Conservation (phyloP, 2,113 vertebrate species). For the Boleophthalmus pectinirostris region DNA sequence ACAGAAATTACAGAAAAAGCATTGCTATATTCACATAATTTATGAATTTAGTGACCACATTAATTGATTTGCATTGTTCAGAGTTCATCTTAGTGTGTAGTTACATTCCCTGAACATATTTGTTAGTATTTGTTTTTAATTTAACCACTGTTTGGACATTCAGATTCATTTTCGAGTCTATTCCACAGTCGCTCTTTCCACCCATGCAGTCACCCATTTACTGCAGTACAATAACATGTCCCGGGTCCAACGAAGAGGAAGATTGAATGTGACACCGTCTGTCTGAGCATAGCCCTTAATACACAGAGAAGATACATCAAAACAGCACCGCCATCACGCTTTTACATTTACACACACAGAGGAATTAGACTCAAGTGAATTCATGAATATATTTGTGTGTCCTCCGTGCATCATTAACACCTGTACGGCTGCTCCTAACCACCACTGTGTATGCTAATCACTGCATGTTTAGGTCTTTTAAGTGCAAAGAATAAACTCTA, state of each 20-base stretch:
- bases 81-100: too few relatives aligned
- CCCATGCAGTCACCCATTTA: too few relatives aligned
- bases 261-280: conserved; percentile 53
- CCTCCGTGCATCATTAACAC: conserved; percentile 68
- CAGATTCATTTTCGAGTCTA: too few relatives aligned
- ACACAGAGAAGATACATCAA: conserved; percentile 43
- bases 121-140: too few relatives aligned
- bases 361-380: conserved; percentile 57
- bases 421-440: conserved; percentile 51
- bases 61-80: too few relatives aligned
- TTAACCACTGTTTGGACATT: too few relatives aligned
- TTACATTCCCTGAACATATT: too few relatives aligned
- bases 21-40: too few relatives aligned
- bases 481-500: conserved; percentile 56
- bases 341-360: conserved; percentile 36
- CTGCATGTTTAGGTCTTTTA: conserved; percentile 49
- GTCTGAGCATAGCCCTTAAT: conserved; percentile 26
- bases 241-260: conserved; percentile 37
- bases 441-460: conserved; percentile 62
- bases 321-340: conserved; percentile 36
- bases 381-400: conserved; percentile 66
- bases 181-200: too few relatives aligned
- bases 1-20: too few relatives aligned
- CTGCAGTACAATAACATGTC: neutral
- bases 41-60: too few relatives aligned